These are phyloP conservation scores for Brotula barbata DNA, from an alignment of 2,797 vertebrate genomes.

Conservation along the genomic window DNA sequence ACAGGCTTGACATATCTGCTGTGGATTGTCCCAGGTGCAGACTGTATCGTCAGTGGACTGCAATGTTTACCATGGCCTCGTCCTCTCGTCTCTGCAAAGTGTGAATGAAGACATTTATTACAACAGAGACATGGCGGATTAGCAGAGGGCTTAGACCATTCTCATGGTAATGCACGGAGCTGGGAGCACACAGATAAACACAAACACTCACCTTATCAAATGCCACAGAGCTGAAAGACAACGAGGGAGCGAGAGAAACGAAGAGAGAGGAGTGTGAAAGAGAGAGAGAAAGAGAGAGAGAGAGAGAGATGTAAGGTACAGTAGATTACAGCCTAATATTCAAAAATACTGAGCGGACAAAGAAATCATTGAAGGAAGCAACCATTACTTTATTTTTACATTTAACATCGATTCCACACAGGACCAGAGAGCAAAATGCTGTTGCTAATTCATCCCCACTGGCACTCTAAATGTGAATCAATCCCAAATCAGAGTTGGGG, in stretches of 20 bases:
- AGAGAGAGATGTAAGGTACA: constrained; percentile 31
- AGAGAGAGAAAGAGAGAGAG: too few relatives aligned
- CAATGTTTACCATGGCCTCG: constrained; percentile 32
- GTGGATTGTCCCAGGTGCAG: neutral
- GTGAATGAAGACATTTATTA: constrained; percentile 99
- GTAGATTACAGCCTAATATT: constrained; percentile 47
- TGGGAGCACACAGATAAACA: constrained; percentile 93
- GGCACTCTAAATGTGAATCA: too few relatives aligned
- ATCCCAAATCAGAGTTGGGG: too few relatives aligned
- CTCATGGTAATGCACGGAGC: constrained; percentile 94
- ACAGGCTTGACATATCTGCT: constrained; percentile 42
- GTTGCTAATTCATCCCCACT: too few relatives aligned
- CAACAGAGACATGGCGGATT: constrained; percentile 90
- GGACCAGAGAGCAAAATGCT: too few relatives aligned
- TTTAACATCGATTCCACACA: constrained; percentile 35
- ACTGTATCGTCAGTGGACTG: constrained; percentile 36
- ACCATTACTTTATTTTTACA: constrained; percentile 13
- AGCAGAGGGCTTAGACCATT: constrained; percentile 94
- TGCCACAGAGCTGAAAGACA: constrained; percentile 88
- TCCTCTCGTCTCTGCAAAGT: constrained; percentile 79
- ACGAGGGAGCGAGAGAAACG: constrained; percentile 83
- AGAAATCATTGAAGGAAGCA: constrained; percentile 34
- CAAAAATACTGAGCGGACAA: constrained; percentile 31
- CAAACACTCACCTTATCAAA: constrained; percentile 91
- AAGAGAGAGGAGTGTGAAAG: too few relatives aligned